These are phyloP conservation scores for Pycnonotus jocosus DNA, from an alignment of 2,113 vertebrate genomes.

Conservation along the genomic window DNA sequence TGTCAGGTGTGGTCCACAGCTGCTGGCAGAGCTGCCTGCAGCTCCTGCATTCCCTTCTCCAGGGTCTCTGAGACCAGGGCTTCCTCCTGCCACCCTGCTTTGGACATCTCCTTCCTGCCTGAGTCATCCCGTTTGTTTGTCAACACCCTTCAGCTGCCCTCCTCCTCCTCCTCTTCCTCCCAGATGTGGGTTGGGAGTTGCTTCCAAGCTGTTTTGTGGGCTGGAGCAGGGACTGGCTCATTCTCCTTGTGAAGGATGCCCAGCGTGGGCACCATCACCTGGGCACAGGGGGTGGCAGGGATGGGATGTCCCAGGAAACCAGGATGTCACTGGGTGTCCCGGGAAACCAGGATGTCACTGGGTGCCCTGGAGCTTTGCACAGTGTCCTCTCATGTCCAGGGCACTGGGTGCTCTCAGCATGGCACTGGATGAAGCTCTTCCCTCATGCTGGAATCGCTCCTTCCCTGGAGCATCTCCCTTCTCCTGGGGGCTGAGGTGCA, in stretches of 20 bases:
- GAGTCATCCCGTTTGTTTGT: slow-evolving; percentile 7
- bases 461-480: background rate
- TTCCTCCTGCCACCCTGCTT: background rate
- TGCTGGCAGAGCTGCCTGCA: background rate
- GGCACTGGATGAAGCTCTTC: background rate
- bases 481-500: background rate
- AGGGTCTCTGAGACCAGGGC: rapidly evolving
- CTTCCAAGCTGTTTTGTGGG: background rate
- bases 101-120: background rate
- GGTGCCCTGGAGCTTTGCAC: background rate
- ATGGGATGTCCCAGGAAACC: too few species aligned
- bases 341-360: background rate
- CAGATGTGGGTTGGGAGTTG: background rate
- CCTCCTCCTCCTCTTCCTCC: background rate
- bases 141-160: background rate
- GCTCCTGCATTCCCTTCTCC: background rate
- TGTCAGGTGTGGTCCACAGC: background rate
- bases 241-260: background rate
- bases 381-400: background rate
- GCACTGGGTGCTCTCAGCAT: background rate
- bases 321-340: too few species aligned
- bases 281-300: background rate
- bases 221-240: background rate
- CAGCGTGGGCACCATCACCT: background rate
- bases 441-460: background rate